Percentiles rank a stretch among this genome's conserved stretches.
phyloP scores from a whole-genome alignment of 2,888 invertebrate species.

The Agrilus biguttatus region DNA sequence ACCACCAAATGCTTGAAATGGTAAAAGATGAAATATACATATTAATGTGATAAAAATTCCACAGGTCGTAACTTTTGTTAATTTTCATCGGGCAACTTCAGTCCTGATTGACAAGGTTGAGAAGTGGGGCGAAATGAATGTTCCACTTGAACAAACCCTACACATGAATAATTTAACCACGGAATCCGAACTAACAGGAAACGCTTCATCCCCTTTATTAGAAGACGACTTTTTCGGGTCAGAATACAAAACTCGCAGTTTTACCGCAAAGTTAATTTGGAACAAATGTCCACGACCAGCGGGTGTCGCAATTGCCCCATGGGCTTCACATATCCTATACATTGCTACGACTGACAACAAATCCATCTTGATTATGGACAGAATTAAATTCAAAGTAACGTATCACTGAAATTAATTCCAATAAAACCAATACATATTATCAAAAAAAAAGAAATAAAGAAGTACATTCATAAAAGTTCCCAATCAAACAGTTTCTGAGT shows the following conservation, averaged over 20 bases:
- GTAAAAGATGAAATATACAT: too few relatives aligned
- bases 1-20: too few relatives aligned
- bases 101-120: slow-evolving; percentile 41
- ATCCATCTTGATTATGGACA: slow-evolving; percentile 20
- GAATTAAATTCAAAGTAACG: slow-evolving; percentile 10
- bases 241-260: slow-evolving; percentile 27
- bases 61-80: slow-evolving; percentile 41
- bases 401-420: not conserved
- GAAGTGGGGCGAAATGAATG: slow-evolving; percentile 36
- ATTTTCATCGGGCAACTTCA: slow-evolving; percentile 41
- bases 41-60: not conserved
- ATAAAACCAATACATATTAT: too few relatives aligned
- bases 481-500: too few relatives aligned
- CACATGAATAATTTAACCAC: too few relatives aligned
- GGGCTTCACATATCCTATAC: slow-evolving; percentile 47
- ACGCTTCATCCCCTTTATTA: too few relatives aligned
- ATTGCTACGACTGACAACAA: slow-evolving; percentile 42
- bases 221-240: too few relatives aligned
- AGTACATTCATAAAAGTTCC: too few relatives aligned
- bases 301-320: slow-evolving; percentile 51
- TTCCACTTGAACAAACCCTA: too few relatives aligned
- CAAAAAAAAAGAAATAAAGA: not conserved
- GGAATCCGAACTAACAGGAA: too few relatives aligned
- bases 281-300: slow-evolving; percentile 47
- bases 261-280: slow-evolving; percentile 40